A percentile compares a stretch with the other conserved stretches of the same genome.
Evolutionary conservation across 2,888 invertebrate species (phyloP).

Genomic region (Mythimna loreyi): DNA sequence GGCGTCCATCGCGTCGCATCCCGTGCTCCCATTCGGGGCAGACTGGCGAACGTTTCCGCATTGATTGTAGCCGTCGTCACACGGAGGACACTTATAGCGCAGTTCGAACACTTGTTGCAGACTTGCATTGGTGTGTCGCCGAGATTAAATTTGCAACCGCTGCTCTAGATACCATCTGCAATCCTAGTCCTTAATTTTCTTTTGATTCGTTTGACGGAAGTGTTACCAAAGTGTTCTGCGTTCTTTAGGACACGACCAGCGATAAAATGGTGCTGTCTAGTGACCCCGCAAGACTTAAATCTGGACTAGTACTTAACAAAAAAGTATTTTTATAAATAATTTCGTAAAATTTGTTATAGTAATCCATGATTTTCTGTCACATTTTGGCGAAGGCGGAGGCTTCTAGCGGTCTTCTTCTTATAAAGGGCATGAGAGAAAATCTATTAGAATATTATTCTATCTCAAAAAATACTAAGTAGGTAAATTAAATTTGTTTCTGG

Average conservation of each 20-base stretch:
- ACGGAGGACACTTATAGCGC: slow-evolving; percentile 81
- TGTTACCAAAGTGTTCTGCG: not conserved
- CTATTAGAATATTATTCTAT: too few relatives aligned
- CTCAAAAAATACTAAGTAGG: too few relatives aligned
- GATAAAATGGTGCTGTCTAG: not conserved
- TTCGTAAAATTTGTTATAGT: too few relatives aligned
- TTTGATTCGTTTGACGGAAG: slow-evolving; percentile 33
- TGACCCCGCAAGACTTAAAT: not conserved
- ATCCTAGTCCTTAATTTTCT: slow-evolving; percentile 55
- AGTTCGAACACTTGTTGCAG: slow-evolving; percentile 69
- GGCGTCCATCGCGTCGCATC: slow-evolving; percentile 81
- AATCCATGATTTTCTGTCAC: not conserved
- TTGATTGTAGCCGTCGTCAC: slow-evolving; percentile 86
- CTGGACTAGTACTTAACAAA: not conserved
- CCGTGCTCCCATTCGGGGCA: slow-evolving; percentile 86
- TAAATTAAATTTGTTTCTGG: not conserved
- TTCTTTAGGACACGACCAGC: slow-evolving; percentile 6
- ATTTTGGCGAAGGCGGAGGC: not conserved
- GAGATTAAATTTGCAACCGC: slow-evolving; percentile 57
- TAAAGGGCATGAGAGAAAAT: too few relatives aligned
- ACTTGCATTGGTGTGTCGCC: slow-evolving; percentile 61
- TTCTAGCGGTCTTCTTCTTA: too few relatives aligned
- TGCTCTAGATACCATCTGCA: slow-evolving; percentile 54
- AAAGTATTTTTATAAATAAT: too few relatives aligned
- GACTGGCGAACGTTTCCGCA: slow-evolving; percentile 85